phyloP scores from a whole-genome alignment of 2,888 invertebrate genomes.

The Tryphoninae sp. region DNA sequence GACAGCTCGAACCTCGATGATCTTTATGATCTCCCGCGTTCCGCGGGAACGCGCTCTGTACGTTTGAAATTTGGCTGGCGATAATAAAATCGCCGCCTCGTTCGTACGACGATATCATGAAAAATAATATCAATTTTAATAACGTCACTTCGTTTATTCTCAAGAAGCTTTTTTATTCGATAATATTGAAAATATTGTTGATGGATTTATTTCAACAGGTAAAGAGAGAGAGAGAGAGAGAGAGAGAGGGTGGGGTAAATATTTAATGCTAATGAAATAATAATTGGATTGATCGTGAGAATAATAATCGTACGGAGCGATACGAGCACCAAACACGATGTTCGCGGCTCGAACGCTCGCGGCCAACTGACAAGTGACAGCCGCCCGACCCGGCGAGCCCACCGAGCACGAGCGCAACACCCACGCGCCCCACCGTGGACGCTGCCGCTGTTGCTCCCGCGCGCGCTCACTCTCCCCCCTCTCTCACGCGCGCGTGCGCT shows the following conservation, averaged over 20 bases:
- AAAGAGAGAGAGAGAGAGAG: neutral
- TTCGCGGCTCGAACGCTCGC: conserved; percentile 70
- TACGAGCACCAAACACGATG: conserved; percentile 48
- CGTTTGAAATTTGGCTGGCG: conserved; percentile 46
- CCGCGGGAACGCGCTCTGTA: conserved; percentile 30
- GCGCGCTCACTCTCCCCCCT: conserved; percentile 30
- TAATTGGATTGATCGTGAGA: too few relatives aligned
- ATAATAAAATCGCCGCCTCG: conserved; percentile 56
- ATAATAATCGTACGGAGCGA: conserved; percentile 17
- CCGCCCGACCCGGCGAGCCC: conserved; percentile 70
- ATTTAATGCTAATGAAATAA: conserved; percentile 1
- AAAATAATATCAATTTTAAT: neutral
- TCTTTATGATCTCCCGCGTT: conserved; percentile 20
- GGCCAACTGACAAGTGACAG: conserved; percentile 76
- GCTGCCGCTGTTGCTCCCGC: conserved; percentile 14
- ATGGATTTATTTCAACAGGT: neutral
- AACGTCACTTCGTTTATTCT: neutral
- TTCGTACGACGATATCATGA: conserved; percentile 48
- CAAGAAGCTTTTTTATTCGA: neutral
- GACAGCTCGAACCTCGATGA: conserved; percentile 1
- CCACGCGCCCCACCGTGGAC: conserved; percentile 55
- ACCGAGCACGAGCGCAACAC: conserved; percentile 64
- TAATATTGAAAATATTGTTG: neutral
- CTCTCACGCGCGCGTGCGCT: neutral
- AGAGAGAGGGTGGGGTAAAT: neutral